Base-by-base conservation (phyloP, 2,113 vertebrate genomes). In the Epinephelus moara region DNA sequence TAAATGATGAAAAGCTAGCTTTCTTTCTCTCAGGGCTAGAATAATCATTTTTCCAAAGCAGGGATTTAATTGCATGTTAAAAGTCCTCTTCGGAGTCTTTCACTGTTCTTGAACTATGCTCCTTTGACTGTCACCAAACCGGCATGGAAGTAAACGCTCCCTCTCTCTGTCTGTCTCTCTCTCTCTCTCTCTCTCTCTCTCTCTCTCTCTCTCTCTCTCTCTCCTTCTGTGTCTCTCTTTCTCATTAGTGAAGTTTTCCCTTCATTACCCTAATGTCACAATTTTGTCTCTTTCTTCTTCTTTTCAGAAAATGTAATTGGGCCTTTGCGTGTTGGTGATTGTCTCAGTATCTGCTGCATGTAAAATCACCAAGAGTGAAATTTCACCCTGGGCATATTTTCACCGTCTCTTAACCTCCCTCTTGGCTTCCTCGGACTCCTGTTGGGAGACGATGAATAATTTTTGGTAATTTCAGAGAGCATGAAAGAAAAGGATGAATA, bases 231-330 rank as follows among this genome's bases (percentile, higher is more conserved):
- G 70, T 75, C 67, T 81, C 79, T 70, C 69, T 80, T 91, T 91
- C 92, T 94, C 93, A 93, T 93, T 92, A 93, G 89, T 57, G 2
- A 81, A 90, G 80, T 91, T 91, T 89, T 91, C 70, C 85, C 93
- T 89, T 92, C 93, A 94, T 94, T 94, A 93, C 87, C 90, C 92
- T 92, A 92, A 93, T 91, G 91, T 87, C 91, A 90, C 86, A 84
- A 88, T 89, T 91, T 85, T 82, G 89, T 90, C 82, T 87, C 70
- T 84, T 85, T 80, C 63, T 86, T 88, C 80, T 75, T 75, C 77
- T 63, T 85, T 79, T 88, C 68, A 81, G 67, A 82, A 87, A 88
- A 69, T 86, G 77, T 92, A 92, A 94, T 92, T 93, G 87, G 87
- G 84, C 80, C 78, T 87, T 92, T 90, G 87, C 75, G 1, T 88